These are phyloP conservation scores for Neoitamus cyanurus DNA, from an alignment of 2,888 invertebrate genomes.

Conservation along the genomic window DNA sequence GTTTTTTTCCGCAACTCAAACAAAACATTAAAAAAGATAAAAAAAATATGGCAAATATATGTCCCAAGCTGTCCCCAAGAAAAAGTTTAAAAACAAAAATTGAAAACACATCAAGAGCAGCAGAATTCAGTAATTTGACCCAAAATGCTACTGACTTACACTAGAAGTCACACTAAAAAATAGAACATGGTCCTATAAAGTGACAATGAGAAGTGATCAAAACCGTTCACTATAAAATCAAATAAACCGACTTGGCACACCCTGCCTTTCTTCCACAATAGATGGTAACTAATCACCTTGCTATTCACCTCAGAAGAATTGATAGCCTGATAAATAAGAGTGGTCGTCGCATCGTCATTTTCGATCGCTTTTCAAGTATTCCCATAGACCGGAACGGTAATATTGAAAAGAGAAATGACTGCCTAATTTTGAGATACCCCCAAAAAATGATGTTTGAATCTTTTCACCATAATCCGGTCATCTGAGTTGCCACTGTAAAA, in stretches of 20 bases:
- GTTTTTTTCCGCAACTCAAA: too few relatives aligned
- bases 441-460: neutral
- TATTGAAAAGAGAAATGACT: neutral
- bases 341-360: neutral
- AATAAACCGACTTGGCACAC: neutral
- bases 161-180: neutral
- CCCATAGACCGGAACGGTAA: neutral
- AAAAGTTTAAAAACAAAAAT: neutral
- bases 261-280: neutral
- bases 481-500: neutral
- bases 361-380: neutral
- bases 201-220: neutral
- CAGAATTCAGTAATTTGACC: neutral
- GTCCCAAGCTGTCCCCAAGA: neutral
- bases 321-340: neutral
- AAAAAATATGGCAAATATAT: too few relatives aligned
- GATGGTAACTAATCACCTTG: neutral
- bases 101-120: neutral
- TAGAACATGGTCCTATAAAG: neutral
- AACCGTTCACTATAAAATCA: neutral
- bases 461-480: constrained; percentile 4
- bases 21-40: too few relatives aligned
- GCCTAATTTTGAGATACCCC: neutral
- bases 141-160: neutral
- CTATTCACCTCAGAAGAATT: neutral